Conservation (phyloP, 2,113 vertebrate species). For the Gallinago jamesoni region DNA sequence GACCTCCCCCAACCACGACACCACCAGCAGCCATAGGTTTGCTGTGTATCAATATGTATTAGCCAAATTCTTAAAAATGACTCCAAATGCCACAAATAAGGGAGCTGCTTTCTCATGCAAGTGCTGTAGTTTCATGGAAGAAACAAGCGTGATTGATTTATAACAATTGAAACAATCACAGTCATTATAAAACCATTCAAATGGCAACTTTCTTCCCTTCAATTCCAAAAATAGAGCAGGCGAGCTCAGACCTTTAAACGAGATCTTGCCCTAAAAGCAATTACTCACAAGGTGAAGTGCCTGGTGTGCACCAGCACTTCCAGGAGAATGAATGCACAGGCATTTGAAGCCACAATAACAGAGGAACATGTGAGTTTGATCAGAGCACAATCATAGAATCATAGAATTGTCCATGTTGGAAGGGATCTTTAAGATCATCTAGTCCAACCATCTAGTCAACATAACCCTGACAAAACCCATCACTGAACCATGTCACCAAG, state of each 20-base stretch:
- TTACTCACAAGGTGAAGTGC: not conserved
- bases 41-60: not conserved
- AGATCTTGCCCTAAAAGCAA: not conserved
- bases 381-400: not conserved
- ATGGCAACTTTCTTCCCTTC: not conserved
- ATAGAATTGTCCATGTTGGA: too few species aligned
- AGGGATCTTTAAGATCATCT: too few species aligned
- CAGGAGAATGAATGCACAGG: not conserved
- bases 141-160: not conserved
- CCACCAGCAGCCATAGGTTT: not conserved
- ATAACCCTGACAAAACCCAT: too few species aligned
- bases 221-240: not conserved
- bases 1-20: accelerated
- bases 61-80: not conserved
- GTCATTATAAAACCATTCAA: not conserved
- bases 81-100: not conserved
- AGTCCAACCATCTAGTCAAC: too few species aligned
- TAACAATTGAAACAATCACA: not conserved
- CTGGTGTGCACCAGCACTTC: not conserved
- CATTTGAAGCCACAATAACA: not conserved
- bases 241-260: not conserved
- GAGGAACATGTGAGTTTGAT: not conserved
- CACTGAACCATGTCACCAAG: too few species aligned
- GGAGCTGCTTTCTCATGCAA: not conserved
- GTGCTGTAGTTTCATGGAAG: not conserved